Conservation (phyloP, 2,113 vertebrate species). For the Tamias sibiricus region DNA sequence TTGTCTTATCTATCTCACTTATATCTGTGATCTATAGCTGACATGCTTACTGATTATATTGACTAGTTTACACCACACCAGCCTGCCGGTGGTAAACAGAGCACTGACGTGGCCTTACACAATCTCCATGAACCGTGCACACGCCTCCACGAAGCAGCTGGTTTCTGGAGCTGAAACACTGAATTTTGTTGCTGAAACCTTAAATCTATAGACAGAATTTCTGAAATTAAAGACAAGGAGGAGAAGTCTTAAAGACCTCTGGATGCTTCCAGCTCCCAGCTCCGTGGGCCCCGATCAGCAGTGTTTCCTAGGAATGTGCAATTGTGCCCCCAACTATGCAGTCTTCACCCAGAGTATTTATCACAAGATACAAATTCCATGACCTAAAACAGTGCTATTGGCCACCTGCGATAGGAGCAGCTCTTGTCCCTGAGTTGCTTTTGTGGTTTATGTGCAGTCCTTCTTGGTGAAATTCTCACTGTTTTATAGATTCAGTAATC, state of each 20-base stretch:
- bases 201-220: slow-evolving; percentile 88
- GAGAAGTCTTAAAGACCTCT: slow-evolving; percentile 43
- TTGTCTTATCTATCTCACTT: too few relatives aligned
- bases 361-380: too few relatives aligned
- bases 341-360: too few relatives aligned
- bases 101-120: slow-evolving; percentile 90
- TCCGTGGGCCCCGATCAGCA: too few relatives aligned
- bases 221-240: slow-evolving; percentile 77
- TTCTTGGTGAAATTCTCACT: background rate
- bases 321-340: too few relatives aligned
- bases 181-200: slow-evolving; percentile 86
- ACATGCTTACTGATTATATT: too few relatives aligned
- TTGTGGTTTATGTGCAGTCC: background rate
- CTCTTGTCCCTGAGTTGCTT: accelerated
- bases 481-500: background rate
- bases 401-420: too few relatives aligned
- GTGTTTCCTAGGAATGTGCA: too few relatives aligned
- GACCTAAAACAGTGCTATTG: too few relatives aligned
- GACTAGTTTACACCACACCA: too few relatives aligned
- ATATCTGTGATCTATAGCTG: too few relatives aligned
- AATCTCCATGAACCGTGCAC: slow-evolving; percentile 87
- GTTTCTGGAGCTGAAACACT: slow-evolving; percentile 86
- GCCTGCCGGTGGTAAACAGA: slow-evolving; percentile 89
- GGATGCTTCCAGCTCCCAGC: accelerated
- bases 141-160: slow-evolving; percentile 88